Evolutionary conservation across 2,888 invertebrate genomes (phyloP), one percentile per base, ranked within the genome.

Genomic region (Biston betularia): DNA sequence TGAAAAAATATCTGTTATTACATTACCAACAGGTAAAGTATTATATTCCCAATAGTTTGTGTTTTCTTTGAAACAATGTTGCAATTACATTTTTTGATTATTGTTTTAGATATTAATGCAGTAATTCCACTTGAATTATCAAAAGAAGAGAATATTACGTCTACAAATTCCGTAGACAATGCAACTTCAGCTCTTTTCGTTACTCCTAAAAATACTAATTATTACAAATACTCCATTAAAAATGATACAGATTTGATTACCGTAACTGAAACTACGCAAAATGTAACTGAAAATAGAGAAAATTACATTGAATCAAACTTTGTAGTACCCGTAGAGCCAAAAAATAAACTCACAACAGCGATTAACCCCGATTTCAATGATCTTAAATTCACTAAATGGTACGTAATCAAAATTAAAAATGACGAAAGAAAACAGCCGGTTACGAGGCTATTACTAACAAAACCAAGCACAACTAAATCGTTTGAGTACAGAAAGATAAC

Each of bases 351-450:
- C 15, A 38, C 38, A 8, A 35, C 6, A 12, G 12, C 12, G 15
- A 15, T 12, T 0, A 42, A 53, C 61, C 59, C 63, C 5, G 49
- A 63, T 7, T 62, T 35, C n/a, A 77, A 79, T 33, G 71, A 77
- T 53, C 61, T 79, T 0, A 80, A 79, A 65, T 69, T 71, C 55
- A 70, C 76, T 10, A 77, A 77, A 42, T 77, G 80, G 81, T 56
- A 69, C 3, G 65, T 74, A 12, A 45, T 76, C 0, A 76, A 79
- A 63, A 49, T 71, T 1, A 50, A 72, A 0, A 75, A 74, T 48
- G 69, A 78, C 0, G 75, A 64, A n/a, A 54, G 44, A 46, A 52
- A 58, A 7, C 48, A 46, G 12, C 24, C 40, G 9, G 42, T 61
- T 12, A 54, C 44, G 33, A 58, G 38, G 7, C 0, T 59, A 56